phyloP scores from a whole-genome alignment of 2,888 invertebrate species.

The Cantharis lateralis region DNA sequence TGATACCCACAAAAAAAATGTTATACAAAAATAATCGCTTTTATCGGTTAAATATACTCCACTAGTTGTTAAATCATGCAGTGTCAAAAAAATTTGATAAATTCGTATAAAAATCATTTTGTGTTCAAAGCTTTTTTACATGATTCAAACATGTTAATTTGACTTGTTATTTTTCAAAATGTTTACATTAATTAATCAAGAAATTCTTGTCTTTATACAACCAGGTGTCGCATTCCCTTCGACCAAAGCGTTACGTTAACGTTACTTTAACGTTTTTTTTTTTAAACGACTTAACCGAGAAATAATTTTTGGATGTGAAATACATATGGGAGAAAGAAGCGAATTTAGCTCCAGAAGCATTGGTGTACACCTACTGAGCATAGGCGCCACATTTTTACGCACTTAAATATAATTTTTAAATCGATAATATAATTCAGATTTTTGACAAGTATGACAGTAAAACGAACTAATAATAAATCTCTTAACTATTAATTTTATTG shows the following conservation, averaged over 20 bases:
- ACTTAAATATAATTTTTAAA: not conserved
- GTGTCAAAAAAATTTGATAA: not conserved
- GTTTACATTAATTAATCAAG: not conserved
- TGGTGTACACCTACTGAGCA: too few species aligned
- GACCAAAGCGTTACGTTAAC: not conserved
- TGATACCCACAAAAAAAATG: not conserved
- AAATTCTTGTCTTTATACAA: not conserved
- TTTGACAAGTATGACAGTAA: not conserved
- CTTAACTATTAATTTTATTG: not conserved
- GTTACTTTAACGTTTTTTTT: not conserved
- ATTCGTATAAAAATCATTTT: not conserved
- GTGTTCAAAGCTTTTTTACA: not conserved
- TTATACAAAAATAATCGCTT: not conserved
- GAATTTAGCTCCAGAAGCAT: too few species aligned
- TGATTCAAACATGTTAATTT: not conserved
- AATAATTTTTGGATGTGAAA: not conserved
- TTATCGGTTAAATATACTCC: not conserved
- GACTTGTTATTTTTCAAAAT: not conserved
- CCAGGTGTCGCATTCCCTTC: constrained; percentile 4
- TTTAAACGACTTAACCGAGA: not conserved
- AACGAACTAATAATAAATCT: not conserved
- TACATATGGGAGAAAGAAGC: not conserved
- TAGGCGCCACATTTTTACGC: too few species aligned
- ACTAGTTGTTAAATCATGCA: not conserved
- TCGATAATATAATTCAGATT: not conserved